phyloP scores from a whole-genome alignment of 64 coral and sea anemone genomes.

The Dendronephthya gigantea region DNA sequence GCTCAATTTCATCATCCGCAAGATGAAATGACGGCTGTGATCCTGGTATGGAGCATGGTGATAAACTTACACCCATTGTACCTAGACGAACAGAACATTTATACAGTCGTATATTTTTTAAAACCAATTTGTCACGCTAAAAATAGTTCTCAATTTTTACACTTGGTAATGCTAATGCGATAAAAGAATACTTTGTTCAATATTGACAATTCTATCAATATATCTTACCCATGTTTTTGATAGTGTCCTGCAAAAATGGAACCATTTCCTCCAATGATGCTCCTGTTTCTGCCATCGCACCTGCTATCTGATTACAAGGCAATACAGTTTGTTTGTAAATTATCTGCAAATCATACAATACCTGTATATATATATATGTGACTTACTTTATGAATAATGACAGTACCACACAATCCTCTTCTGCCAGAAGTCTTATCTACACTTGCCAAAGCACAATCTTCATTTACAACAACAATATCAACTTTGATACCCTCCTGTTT shows the following conservation, averaged over 20 bases:
- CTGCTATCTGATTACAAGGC: constrained; percentile 86
- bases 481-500: constrained; percentile 73
- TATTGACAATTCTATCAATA: too few species aligned
- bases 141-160: too few species aligned
- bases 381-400: constrained; percentile 82
- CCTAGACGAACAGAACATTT: constrained; percentile 19
- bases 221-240: constrained; percentile 64
- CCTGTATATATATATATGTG: neutral
- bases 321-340: too few species aligned
- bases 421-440: constrained; percentile 84
- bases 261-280: constrained; percentile 62
- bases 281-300: constrained; percentile 76
- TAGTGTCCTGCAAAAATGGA: constrained; percentile 37
- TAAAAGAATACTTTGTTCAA: too few species aligned
- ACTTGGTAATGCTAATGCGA: too few species aligned
- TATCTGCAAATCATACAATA: too few species aligned
- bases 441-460: constrained; percentile 89
- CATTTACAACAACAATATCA: constrained; percentile 72
- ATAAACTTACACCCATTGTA: constrained; percentile 80
- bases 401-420: constrained; percentile 82
- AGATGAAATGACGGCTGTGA: constrained; percentile 69
- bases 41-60: constrained; percentile 70
- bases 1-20: constrained; percentile 83
- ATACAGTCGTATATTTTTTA: too few species aligned
- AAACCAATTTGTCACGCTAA: too few species aligned